Evolutionary conservation across 2,888 invertebrate species (phyloP).

Genomic region (Ptychoptera albimana): DNA sequence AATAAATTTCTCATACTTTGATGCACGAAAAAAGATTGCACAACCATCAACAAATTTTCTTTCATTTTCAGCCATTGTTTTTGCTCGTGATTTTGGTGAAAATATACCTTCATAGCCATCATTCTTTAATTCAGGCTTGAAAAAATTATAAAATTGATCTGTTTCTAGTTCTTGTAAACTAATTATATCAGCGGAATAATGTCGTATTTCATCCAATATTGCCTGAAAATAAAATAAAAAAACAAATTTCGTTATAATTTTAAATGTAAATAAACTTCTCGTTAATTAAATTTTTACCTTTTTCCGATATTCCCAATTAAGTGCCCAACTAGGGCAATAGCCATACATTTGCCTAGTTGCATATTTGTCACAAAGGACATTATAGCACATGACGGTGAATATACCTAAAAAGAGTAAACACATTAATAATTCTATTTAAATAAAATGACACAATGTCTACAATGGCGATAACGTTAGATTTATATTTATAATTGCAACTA

Average conservation of each 20-base stretch:
- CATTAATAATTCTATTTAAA: conserved; percentile 2
- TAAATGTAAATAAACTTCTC: not conserved
- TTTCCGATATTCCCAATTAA: conserved; percentile 97
- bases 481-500: too few species aligned
- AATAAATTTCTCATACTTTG: conserved; percentile 43
- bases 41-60: conserved; percentile 97
- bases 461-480: not conserved
- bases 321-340: conserved; percentile 97
- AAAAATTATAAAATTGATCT: conserved; percentile 95
- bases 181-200: conserved; percentile 94
- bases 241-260: conserved; percentile 1
- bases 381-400: conserved; percentile 99
- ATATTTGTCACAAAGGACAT: conserved; percentile 97
- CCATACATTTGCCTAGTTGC: conserved; percentile 98
- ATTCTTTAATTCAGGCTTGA: conserved; percentile 82
- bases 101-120: conserved; percentile 93
- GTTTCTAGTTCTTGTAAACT: conserved; percentile 96
- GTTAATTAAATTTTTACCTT: conserved; percentile 37
- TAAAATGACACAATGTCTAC: not conserved
- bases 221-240: conserved; percentile 23
- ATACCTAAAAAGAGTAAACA: conserved; percentile 45
- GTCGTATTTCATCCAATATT: conserved; percentile 90
- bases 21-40: conserved; percentile 91
- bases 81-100: conserved; percentile 94
- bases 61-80: conserved; percentile 95